Evolutionary conservation across 1,140 invertebrate species (phyloP).

Genomic region (Chrysopa pallens): DNA sequence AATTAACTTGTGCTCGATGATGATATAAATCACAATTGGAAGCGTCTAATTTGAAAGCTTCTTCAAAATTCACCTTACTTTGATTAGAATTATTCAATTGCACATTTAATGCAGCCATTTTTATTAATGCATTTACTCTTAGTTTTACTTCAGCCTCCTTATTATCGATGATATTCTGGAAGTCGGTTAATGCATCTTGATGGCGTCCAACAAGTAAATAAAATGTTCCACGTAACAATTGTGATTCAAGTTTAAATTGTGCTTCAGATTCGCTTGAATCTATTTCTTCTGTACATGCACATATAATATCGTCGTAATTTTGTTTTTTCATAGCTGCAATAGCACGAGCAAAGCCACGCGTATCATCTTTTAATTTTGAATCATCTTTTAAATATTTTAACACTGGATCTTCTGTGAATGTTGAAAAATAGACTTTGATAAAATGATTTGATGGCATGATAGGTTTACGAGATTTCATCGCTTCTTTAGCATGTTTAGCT

Average conservation of each 20-base stretch:
- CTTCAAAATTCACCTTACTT: conserved; percentile 58
- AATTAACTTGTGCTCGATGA: conserved; percentile 54
- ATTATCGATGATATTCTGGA: conserved; percentile 40
- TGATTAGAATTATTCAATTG: conserved; percentile 55
- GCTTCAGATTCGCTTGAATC: conserved; percentile 33
- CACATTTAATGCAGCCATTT: conserved; percentile 65
- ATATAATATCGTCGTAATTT: conserved; percentile 60
- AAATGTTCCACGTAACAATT: conserved; percentile 67
- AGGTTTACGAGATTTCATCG: conserved; percentile 44
- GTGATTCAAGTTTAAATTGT: conserved; percentile 38
- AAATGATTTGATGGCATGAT: conserved; percentile 68
- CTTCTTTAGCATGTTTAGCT: conserved; percentile 48
- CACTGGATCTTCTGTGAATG: conserved; percentile 72
- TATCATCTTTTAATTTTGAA: conserved; percentile 30
- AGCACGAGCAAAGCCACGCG: conserved; percentile 45
- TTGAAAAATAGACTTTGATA: conserved; percentile 65
- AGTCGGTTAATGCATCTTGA: conserved; percentile 50
- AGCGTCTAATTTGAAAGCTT: conserved; percentile 54
- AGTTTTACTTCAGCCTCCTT: conserved; percentile 36
- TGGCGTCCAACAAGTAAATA: conserved; percentile 55
- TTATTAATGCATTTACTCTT: conserved; percentile 77
- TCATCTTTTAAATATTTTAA: conserved; percentile 15
- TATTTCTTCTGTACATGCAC: conserved; percentile 67
- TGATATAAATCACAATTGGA: conserved; percentile 21
- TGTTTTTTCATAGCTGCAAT: conserved; percentile 43